Base-by-base conservation (phyloP, 1,140 invertebrate species). In the Adoxophyes honmai region DNA sequence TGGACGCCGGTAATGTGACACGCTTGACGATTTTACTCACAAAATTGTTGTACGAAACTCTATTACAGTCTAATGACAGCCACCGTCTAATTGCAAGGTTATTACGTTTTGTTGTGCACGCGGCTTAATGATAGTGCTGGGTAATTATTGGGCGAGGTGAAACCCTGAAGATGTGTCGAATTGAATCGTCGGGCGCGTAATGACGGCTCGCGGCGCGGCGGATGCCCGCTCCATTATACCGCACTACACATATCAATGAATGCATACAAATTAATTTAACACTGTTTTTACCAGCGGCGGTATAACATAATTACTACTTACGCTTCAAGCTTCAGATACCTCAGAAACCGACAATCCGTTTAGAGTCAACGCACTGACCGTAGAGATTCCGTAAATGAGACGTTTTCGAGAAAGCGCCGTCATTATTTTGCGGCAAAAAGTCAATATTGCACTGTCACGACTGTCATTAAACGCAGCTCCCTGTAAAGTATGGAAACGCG, bases 1-100 rank as follows among this genome's bases (percentile, higher is more conserved):
- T 88, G 86, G 78, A 74, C 64, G 64, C 75, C 69, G 77, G 86
- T 88, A 86, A 88, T 88, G 86, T 86, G 86, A 88, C 79, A 88
- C 86, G 86, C 83, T 86, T 86, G 86, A 88, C 86, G 86, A 88
- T 86, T 86, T 81, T 86, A 83, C 83, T 86, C 79, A 88, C 86
- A 86, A 86, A 48, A 85, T 81, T 80, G 70, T 81, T 74, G 79
- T 85, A 86, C 79, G 70, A 84, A 86, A 88, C 77, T 86, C 81
- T 84, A 86, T 86, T 84, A 86, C 75, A 70, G 73, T 83, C 81
- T 88, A 86, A 86, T 88, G 82, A 85, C 79, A 78, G 82, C 75
- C 75, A 78, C 75, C 74, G 77, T 82, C 80, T 88, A 86, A 88
- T 86, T 86, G 82, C 80, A 78, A 83, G 70, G 81, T 81, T 86